Evolutionary conservation across 2,797 vertebrate species (phyloP).

Genomic region (Cossypha polioptera): DNA sequence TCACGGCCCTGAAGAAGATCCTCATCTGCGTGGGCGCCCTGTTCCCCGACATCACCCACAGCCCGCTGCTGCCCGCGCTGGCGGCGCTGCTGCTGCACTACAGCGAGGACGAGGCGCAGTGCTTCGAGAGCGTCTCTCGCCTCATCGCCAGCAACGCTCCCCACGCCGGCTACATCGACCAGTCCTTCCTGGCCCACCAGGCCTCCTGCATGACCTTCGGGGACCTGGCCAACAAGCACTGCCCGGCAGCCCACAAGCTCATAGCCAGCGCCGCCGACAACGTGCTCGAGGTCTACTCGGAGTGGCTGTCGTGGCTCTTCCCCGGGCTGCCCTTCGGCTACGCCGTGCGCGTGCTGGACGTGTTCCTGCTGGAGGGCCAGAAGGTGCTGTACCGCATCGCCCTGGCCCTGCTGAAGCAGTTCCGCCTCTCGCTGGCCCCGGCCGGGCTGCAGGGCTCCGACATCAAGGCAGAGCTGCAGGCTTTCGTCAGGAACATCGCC

Average conservation of each 20-base stretch:
- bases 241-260: constrained; percentile 85
- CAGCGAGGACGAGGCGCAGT: constrained; percentile 85
- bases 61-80: constrained; percentile 83
- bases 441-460: constrained; percentile 78
- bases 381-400: constrained; percentile 89
- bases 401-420: constrained; percentile 83
- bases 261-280: constrained; percentile 83
- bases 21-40: constrained; percentile 79
- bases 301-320: constrained; percentile 90
- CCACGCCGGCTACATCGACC: constrained; percentile 84
- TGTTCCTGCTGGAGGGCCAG: constrained; percentile 87
- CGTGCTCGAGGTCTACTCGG: constrained; percentile 86
- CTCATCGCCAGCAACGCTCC: constrained; percentile 82
- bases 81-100: constrained; percentile 87
- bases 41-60: constrained; percentile 85
- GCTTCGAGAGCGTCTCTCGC: constrained; percentile 81
- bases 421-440: constrained; percentile 77
- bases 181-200: constrained; percentile 83
- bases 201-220: constrained; percentile 90
- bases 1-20: constrained; percentile 83
- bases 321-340: constrained; percentile 84
- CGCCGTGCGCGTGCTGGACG: constrained; percentile 83
- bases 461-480: constrained; percentile 81
- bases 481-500: constrained; percentile 79
- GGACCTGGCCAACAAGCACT: constrained; percentile 88